These are phyloP conservation scores for Azemiops feae DNA, from an alignment of 2,113 vertebrate genomes.

Conservation along the genomic window DNA sequence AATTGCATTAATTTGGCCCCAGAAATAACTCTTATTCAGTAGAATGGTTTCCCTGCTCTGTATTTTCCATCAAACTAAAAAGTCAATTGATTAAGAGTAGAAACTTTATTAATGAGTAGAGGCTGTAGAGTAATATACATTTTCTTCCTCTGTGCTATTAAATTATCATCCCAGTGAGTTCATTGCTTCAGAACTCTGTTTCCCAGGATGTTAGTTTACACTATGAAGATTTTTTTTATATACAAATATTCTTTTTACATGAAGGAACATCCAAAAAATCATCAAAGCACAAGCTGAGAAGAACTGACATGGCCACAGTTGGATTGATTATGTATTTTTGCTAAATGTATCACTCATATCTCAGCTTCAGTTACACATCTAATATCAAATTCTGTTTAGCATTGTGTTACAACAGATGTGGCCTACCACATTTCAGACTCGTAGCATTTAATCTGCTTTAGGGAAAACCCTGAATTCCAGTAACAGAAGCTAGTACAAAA, in stretches of 20 bases:
- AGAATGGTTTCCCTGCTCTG: not conserved
- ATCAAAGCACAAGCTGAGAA: too few species aligned
- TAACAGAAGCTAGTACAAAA: not conserved
- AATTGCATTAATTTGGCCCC: not conserved
- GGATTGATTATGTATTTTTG: not conserved
- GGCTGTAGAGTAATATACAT: not conserved
- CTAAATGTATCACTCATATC: not conserved
- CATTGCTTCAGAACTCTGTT: not conserved
- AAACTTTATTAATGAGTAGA: not conserved
- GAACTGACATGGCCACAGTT: not conserved
- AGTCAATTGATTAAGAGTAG: not conserved
- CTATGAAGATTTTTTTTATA: not conserved
- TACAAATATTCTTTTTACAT: not conserved
- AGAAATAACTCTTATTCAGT: not conserved
- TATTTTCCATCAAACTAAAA: constrained; percentile 3
- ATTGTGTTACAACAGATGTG: not conserved
- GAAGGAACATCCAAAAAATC: not conserved
- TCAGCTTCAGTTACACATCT: not conserved
- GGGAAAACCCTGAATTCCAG: not conserved
- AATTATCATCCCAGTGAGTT: not conserved
- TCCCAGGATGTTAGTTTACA: not conserved
- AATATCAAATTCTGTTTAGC: not conserved
- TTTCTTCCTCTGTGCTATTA: not conserved
- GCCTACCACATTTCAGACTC: not conserved
- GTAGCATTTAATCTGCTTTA: not conserved